phyloP scores from a whole-genome alignment of 2,888 invertebrate species.

The Mesorhabditis spiculigera region DNA sequence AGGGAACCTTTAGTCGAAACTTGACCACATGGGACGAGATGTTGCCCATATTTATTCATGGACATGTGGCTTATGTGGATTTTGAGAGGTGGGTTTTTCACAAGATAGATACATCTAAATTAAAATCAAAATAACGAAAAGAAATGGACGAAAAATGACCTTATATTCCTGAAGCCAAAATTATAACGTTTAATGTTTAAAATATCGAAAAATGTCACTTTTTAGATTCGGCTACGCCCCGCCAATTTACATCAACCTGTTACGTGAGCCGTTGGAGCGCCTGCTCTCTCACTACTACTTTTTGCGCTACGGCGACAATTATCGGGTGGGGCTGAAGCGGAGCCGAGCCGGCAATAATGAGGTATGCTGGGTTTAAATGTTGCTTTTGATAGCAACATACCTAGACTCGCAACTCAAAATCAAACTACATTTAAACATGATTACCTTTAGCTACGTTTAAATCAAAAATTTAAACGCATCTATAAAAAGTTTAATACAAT shows the following conservation, averaged over 20 bases:
- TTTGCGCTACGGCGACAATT: conserved; percentile 92
- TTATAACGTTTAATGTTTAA: background rate
- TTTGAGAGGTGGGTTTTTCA: conserved; percentile 78
- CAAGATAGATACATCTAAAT: too few species aligned
- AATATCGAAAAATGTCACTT: conserved; percentile 6
- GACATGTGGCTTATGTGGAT: conserved; percentile 92
- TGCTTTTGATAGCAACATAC: conserved; percentile 5
- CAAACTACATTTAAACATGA: too few species aligned
- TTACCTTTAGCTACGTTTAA: too few species aligned
- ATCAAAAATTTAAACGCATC: too few species aligned
- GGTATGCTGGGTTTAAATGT: conserved; percentile 66
- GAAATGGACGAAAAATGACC: too few species aligned
- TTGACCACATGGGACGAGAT: conserved; percentile 82
- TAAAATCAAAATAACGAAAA: too few species aligned
- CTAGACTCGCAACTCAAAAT: too few species aligned
- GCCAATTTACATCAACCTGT: conserved; percentile 89
- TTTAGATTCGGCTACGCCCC: conserved; percentile 76
- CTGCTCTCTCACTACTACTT: conserved; percentile 97
- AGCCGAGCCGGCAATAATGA: conserved; percentile 92
- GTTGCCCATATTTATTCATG: conserved; percentile 93
- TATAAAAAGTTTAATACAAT: background rate
- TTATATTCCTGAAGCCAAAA: too few species aligned
- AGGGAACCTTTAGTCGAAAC: conserved; percentile 82
- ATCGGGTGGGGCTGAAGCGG: conserved; percentile 85
- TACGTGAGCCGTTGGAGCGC: conserved; percentile 88